These are phyloP conservation scores for Bujurquina vittata DNA, from an alignment of 2,113 vertebrate genomes.

Conservation along the genomic window DNA sequence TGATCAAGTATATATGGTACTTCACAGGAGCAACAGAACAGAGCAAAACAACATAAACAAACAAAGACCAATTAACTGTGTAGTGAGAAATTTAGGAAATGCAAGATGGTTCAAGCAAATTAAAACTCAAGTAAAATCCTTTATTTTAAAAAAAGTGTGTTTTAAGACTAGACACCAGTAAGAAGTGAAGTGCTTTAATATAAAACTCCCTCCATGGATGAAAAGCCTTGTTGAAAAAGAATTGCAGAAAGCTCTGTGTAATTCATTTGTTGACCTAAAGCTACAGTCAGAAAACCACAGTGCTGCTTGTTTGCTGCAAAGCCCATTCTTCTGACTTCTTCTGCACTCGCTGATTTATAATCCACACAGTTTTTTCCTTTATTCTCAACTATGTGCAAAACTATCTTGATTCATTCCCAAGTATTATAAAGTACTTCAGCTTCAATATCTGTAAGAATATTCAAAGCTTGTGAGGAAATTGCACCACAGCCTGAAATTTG, in stretches of 20 bases:
- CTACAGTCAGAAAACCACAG: not conserved
- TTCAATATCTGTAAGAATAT: not conserved
- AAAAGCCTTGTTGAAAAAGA: not conserved
- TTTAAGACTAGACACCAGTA: not conserved
- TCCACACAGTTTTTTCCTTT: not conserved
- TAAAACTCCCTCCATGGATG: not conserved
- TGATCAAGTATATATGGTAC: no score
- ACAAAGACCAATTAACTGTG: not conserved
- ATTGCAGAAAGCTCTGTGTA: not conserved
- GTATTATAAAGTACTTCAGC: not conserved
- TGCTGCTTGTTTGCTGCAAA: slow-evolving; percentile 8
- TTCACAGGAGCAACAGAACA: not conserved
- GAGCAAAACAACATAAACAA: not conserved
- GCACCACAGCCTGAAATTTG: not conserved
- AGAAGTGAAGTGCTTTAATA: not conserved
- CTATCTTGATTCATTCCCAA: not conserved
- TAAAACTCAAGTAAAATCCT: not conserved
- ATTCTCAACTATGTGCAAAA: not conserved
- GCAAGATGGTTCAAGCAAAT: not conserved
- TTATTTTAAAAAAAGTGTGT: not conserved
- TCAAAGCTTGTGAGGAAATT: not conserved
- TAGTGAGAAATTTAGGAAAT: not conserved
- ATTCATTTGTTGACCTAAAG: slow-evolving; percentile 10
- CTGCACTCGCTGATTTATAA: not conserved
- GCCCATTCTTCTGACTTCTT: not conserved